These are phyloP conservation scores for Drosophila parabipectinata DNA, from an alignment of 1,140 invertebrate genomes.

Conservation along the genomic window DNA sequence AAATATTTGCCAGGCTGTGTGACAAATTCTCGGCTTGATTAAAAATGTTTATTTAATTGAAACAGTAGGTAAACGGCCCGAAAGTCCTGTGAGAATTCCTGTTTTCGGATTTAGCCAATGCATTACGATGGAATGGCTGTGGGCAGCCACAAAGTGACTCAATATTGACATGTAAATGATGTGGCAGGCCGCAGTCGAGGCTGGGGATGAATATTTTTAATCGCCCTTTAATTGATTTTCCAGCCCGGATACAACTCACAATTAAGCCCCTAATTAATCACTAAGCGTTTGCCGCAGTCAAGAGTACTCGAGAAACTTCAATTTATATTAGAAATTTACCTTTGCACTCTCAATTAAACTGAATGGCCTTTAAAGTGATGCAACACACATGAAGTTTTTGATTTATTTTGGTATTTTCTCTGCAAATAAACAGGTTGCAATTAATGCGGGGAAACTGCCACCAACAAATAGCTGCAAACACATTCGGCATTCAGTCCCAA, in stretches of 20 bases:
- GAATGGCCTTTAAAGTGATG: not conserved
- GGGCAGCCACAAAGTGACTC: slow-evolving; percentile 38
- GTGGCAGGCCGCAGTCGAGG: slow-evolving; percentile 15
- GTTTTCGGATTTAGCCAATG: not conserved
- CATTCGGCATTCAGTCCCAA: slow-evolving; percentile 22
- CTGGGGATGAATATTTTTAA: slow-evolving; percentile 26
- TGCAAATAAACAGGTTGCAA: slow-evolving; percentile 27
- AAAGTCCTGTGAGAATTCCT: not conserved
- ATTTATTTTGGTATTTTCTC: not conserved
- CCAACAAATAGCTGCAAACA: slow-evolving; percentile 22
- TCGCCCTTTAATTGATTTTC: slow-evolving; percentile 35
- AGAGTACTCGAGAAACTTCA: not conserved
- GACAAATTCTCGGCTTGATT: slow-evolving; percentile 24
- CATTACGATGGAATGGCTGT: slow-evolving; percentile 9
- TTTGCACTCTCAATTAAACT: not conserved
- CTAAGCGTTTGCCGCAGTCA: not conserved
- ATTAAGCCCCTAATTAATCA: slow-evolving; percentile 19
- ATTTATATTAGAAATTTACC: not conserved
- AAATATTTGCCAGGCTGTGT: slow-evolving; percentile 29
- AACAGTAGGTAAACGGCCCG: not conserved
- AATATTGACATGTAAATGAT: slow-evolving; percentile 29
- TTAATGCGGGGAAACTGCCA: slow-evolving; percentile 17
- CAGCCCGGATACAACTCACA: not conserved
- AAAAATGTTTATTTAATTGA: slow-evolving; percentile 49
- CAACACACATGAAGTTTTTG: not conserved